These are phyloP conservation scores for Anser brachyrhynchus DNA, from an alignment of 2,113 vertebrate genomes.

Conservation along the genomic window DNA sequence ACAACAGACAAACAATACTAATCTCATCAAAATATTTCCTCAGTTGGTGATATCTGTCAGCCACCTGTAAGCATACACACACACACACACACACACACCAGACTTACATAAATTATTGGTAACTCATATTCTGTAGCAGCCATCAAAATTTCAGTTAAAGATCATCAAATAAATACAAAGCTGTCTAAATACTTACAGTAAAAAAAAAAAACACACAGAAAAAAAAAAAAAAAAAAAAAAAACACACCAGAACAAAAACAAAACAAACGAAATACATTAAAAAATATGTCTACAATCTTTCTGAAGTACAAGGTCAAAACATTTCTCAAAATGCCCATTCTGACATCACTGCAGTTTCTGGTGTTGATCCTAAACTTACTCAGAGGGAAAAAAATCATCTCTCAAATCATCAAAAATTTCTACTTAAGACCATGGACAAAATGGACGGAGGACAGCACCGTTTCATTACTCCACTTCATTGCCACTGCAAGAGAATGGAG, in stretches of 20 bases:
- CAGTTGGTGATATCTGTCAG: not conserved
- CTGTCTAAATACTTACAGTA: not conserved
- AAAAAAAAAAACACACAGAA: not conserved
- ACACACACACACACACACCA: not conserved
- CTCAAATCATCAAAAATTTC: not conserved
- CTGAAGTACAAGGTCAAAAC: not conserved
- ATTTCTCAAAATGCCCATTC: not conserved
- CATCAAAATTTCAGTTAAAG: not conserved
- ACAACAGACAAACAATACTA: not conserved
- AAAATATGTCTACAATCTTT: not conserved
- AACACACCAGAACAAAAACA: not conserved
- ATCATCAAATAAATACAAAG: not conserved
- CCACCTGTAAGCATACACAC: not conserved
- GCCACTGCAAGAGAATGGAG: not conserved
- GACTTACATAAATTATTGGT: not conserved
- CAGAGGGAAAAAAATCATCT: not conserved
- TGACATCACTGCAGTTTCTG: not conserved
- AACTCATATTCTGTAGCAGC: not conserved
- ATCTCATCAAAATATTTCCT: not conserved
- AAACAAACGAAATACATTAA: rapidly evolving
- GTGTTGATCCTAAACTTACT: not conserved
- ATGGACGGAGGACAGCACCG: not conserved
- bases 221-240: not conserved
- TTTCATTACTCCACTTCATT: not conserved
- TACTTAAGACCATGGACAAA: not conserved